A percentile compares a stretch with the other conserved stretches of the same genome.
Conservation (phyloP, 1,140 invertebrate genomes). For the Harpegnathos saltator region DNA sequence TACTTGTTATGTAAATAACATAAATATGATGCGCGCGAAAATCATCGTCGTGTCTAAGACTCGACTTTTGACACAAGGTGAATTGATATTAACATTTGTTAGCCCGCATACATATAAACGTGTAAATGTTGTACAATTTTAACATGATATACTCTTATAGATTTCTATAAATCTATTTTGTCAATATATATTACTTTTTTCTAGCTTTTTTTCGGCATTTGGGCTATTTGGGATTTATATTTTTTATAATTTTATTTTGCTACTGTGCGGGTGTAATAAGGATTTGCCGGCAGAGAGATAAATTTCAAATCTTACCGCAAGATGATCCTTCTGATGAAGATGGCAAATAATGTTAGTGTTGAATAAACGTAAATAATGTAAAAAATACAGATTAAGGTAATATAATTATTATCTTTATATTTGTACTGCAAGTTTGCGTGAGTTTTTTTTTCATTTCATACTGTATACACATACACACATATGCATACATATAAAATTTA, state of each 20-base stretch:
- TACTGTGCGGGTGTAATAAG: slow-evolving; percentile 86
- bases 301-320: slow-evolving; percentile 58
- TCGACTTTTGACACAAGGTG: slow-evolving; percentile 83
- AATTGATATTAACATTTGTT: slow-evolving; percentile 1
- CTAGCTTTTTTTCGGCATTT: slow-evolving; percentile 86
- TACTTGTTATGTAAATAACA: slow-evolving; percentile 86
- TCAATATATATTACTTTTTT: slow-evolving; percentile 21
- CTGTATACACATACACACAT: too few relatives aligned
- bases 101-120: neutral
- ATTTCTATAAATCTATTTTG: neutral
- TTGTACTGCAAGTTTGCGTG: too few relatives aligned
- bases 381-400: too few relatives aligned
- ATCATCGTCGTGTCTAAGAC: slow-evolving; percentile 85
- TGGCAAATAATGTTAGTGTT: neutral
- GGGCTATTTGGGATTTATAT: slow-evolving; percentile 86
- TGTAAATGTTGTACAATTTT: neutral
- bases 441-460: too few relatives aligned
- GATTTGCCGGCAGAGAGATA: slow-evolving; percentile 77
- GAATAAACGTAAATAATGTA: too few relatives aligned
- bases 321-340: neutral
- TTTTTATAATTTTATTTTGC: slow-evolving; percentile 85
- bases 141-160: too few relatives aligned
- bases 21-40: slow-evolving; percentile 85
- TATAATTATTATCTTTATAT: too few relatives aligned
- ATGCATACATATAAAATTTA: too few relatives aligned